These are phyloP conservation scores for Abrostola triplasia DNA, from an alignment of 2,888 invertebrate genomes.

Conservation along the genomic window DNA sequence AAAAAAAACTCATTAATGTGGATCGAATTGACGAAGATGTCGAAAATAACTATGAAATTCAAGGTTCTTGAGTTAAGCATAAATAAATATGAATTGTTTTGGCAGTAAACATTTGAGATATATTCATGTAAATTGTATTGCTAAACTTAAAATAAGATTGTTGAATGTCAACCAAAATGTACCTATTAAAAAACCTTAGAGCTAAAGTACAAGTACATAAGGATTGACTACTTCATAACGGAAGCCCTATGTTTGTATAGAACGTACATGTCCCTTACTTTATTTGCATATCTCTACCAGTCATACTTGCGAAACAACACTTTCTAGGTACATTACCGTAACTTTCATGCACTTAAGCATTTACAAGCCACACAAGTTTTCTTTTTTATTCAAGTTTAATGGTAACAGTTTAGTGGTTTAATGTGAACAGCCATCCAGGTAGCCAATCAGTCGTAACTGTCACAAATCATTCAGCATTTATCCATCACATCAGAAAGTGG, in stretches of 20 bases:
- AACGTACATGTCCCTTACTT: no score
- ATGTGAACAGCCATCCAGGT: slow-evolving; percentile 7
- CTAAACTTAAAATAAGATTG: neutral
- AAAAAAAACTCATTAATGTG: slow-evolving; percentile 28
- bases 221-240: no score
- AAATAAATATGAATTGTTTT: neutral
- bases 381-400: slow-evolving; percentile 31
- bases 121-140: neutral
- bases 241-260: no score
- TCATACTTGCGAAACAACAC: neutral
- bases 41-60: slow-evolving; percentile 22
- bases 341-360: neutral
- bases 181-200: neutral
- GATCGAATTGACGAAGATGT: slow-evolving; percentile 19
- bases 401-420: slow-evolving; percentile 33
- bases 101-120: neutral
- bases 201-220: no score
- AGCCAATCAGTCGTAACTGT: slow-evolving; percentile 49
- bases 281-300: no score
- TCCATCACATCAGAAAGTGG: slow-evolving; percentile 58
- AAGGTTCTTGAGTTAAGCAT: slow-evolving; percentile 29
- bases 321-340: neutral
- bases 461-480: slow-evolving; percentile 47
- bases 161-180: neutral
- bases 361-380: neutral